These are phyloP conservation scores for Prosapia bicincta DNA, from an alignment of 2,888 invertebrate species.

Conservation along the genomic window DNA sequence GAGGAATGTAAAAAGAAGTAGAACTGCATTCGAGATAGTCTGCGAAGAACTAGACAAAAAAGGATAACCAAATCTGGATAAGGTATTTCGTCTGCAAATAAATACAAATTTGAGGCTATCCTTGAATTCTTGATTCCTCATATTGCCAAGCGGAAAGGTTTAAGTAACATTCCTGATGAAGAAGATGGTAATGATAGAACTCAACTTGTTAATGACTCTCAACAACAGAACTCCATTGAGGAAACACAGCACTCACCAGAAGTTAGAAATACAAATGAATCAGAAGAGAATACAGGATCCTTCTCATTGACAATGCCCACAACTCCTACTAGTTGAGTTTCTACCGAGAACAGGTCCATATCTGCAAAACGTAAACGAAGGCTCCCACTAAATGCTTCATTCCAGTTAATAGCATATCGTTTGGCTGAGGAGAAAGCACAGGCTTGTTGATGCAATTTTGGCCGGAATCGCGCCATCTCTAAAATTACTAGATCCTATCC, in stretches of 20 bases:
- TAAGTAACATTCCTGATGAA: slow-evolving; percentile 17
- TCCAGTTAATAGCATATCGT: slow-evolving; percentile 37
- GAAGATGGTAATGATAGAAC: slow-evolving; percentile 7
- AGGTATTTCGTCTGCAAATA: slow-evolving; percentile 31
- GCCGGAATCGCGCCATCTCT: slow-evolving; percentile 34
- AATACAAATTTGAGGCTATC: slow-evolving; percentile 38
- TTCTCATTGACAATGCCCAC: not conserved
- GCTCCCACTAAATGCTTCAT: slow-evolving; percentile 27
- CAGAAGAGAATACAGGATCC: not conserved
- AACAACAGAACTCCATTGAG: not conserved
- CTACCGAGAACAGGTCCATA: not conserved
- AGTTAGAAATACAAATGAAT: not conserved
- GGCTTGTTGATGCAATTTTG: slow-evolving; percentile 38
- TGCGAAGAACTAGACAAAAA: slow-evolving; percentile 36
- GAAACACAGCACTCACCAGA: not conserved
- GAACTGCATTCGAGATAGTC: slow-evolving; percentile 30
- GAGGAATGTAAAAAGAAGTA: slow-evolving; percentile 36
- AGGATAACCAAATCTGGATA: slow-evolving; percentile 38
- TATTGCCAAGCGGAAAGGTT: slow-evolving; percentile 35
- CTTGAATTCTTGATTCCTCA: slow-evolving; percentile 38
- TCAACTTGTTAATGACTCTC: not conserved
- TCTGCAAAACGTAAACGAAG: not conserved
- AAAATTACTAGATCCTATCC: slow-evolving; percentile 33
- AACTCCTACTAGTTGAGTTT: not conserved
- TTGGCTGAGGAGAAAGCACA: slow-evolving; percentile 37